Evolutionary conservation across 2,797 vertebrate genomes (phyloP).

Genomic region (Protosalanx chinensis): DNA sequence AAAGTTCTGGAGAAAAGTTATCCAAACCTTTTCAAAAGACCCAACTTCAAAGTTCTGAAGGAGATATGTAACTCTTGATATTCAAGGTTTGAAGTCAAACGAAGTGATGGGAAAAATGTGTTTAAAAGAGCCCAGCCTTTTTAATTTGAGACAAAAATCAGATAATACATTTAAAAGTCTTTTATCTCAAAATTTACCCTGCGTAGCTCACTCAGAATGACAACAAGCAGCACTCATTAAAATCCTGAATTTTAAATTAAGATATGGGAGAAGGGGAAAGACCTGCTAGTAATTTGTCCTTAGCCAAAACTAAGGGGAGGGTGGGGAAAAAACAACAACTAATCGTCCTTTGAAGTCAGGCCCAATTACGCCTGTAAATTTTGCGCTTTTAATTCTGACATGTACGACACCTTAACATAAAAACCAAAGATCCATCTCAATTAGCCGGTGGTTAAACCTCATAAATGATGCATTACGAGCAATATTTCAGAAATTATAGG

Average conservation of each 20-base stretch:
- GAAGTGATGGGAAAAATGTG: neutral
- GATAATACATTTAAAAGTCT: conserved; percentile 30
- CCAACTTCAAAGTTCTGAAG: neutral
- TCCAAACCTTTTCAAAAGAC: neutral
- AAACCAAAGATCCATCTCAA: conserved; percentile 19
- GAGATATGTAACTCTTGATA: neutral
- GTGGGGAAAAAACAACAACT: conserved; percentile 8
- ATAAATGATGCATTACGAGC: conserved; percentile 7
- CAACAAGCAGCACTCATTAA: conserved; percentile 15
- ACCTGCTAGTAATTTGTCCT: conserved; percentile 21
- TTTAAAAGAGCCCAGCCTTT: conserved; percentile 7
- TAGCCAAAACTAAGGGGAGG: conserved; percentile 29
- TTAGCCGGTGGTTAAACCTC: conserved; percentile 4
- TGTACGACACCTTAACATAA: conserved; percentile 18
- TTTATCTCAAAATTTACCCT: conserved; percentile 23
- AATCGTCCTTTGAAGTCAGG: conserved; percentile 35
- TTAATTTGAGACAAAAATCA: conserved; percentile 18
- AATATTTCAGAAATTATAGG: neutral
- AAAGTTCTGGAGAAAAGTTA: neutral
- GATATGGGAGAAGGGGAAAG: conserved; percentile 19
- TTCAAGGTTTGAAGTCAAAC: neutral
- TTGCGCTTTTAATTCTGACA: conserved; percentile 19
- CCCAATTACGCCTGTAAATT: conserved; percentile 32
- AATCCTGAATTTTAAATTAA: conserved; percentile 35
- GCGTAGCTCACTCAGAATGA: conserved; percentile 19